Percentiles rank a stretch among this genome's conserved stretches.
phyloP scores from a whole-genome alignment of 2,797 vertebrate genomes.

The Crenuchus spilurus region DNA sequence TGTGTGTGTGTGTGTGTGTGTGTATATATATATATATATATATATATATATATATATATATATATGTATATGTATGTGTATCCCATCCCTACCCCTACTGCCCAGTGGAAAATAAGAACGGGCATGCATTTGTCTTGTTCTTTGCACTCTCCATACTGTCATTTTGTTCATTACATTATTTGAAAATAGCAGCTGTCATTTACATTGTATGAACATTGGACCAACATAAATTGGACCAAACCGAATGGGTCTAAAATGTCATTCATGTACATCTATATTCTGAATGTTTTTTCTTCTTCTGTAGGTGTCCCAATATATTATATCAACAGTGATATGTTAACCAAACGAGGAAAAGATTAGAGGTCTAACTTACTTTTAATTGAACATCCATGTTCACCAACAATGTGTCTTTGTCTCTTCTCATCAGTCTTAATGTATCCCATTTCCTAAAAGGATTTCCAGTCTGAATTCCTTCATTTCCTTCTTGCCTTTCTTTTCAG shows the following conservation, averaged over 20 bases:
- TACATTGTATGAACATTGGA: not conserved
- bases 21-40: too few relatives aligned
- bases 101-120: too few relatives aligned
- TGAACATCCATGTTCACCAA: conserved; percentile 17
- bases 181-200: not conserved
- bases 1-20: too few relatives aligned
- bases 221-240: not conserved
- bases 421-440: conserved; percentile 35
- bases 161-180: not conserved
- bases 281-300: too few relatives aligned
- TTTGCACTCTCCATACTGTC: too few relatives aligned
- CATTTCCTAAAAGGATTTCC: conserved; percentile 42
- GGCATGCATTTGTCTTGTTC: not conserved
- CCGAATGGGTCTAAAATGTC: not conserved
- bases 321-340: not conserved
- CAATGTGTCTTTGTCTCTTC: conserved; percentile 31
- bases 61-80: too few relatives aligned
- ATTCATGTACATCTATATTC: not conserved
- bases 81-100: too few relatives aligned
- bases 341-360: not conserved
- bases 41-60: too few relatives aligned
- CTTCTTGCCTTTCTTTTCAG: conserved; percentile 32
- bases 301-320: not conserved
- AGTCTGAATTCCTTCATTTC: conserved; percentile 36
- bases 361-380: conserved; percentile 21